These are phyloP conservation scores for Rhinichthys klamathensis DNA, from an alignment of 2,113 vertebrate genomes.

Conservation along the genomic window DNA sequence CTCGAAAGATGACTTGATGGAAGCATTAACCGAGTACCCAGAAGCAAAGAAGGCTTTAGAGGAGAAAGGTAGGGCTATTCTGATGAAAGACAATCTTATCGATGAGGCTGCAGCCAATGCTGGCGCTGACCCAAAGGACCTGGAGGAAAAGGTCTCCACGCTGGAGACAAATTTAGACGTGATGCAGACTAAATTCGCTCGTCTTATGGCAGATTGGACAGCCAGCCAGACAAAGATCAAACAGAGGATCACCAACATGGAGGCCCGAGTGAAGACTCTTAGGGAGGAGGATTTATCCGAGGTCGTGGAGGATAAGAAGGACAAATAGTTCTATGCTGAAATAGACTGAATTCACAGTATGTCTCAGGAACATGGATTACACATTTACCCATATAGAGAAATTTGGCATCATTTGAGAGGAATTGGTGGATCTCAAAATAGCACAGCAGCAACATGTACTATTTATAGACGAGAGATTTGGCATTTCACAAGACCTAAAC, in stretches of 20 bases:
- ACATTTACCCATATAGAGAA: constrained; percentile 10
- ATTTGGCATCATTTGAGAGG: not conserved
- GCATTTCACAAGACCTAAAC: constrained; percentile 13
- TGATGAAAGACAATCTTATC: constrained; percentile 88
- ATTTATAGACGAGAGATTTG: constrained; percentile 37
- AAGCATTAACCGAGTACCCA: constrained; percentile 86
- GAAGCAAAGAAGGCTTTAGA: constrained; percentile 86
- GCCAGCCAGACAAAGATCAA: constrained; percentile 84
- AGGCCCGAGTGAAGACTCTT: constrained; percentile 75
- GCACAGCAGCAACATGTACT: not conserved
- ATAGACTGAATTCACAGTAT: not conserved
- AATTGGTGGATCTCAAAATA: not conserved
- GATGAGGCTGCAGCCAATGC: constrained; percentile 78
- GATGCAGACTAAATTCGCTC: constrained; percentile 80
- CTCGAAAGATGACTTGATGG: constrained; percentile 90
- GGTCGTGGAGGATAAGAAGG: constrained; percentile 58
- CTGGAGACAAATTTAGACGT: constrained; percentile 81
- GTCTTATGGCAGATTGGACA: constrained; percentile 79
- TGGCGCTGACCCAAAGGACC: constrained; percentile 78
- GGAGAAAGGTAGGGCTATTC: constrained; percentile 86
- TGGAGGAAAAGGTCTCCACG: constrained; percentile 83
- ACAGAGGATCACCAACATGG: constrained; percentile 85
- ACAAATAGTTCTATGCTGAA: constrained; percentile 55
- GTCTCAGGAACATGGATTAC: not conserved
- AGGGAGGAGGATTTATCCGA: constrained; percentile 62